These are phyloP conservation scores for Stratiomys singularior DNA, from an alignment of 2,888 invertebrate species.

Conservation along the genomic window DNA sequence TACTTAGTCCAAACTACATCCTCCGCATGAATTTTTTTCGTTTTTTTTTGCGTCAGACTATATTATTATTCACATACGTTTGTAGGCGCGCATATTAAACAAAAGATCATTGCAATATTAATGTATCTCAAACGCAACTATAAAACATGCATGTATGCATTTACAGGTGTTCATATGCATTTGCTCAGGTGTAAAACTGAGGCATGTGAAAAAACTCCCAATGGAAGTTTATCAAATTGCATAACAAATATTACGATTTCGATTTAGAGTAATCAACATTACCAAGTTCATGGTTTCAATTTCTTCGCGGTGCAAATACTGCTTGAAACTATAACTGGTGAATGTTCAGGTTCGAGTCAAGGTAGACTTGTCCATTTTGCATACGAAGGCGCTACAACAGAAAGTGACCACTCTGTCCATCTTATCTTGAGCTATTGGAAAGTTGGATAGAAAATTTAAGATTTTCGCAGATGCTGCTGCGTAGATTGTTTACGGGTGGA, in stretches of 20 bases:
- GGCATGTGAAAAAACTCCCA: too few relatives aligned
- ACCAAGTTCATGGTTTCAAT: slow-evolving; percentile 32
- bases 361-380: background rate
- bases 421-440: background rate
- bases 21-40: too few relatives aligned
- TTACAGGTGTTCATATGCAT: too few relatives aligned
- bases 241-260: slow-evolving; percentile 11
- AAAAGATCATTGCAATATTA: too few relatives aligned
- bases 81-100: too few relatives aligned
- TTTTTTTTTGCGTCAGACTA: too few relatives aligned
- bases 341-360: background rate
- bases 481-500: background rate
- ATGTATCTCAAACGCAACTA: too few relatives aligned
- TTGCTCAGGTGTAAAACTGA: too few relatives aligned
- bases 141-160: too few relatives aligned
- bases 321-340: background rate
- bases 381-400: background rate
- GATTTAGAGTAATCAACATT: slow-evolving; percentile 1
- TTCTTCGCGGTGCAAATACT: background rate
- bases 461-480: background rate
- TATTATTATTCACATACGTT: too few relatives aligned
- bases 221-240: slow-evolving; percentile 2
- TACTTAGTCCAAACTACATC: too few relatives aligned
- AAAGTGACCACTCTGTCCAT: background rate
- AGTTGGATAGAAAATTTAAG: background rate